Percentiles rank a stretch among this genome's conserved stretches.
phyloP scores from a whole-genome alignment of 1,140 invertebrate species.

The Pollicipes pollicipes region DNA sequence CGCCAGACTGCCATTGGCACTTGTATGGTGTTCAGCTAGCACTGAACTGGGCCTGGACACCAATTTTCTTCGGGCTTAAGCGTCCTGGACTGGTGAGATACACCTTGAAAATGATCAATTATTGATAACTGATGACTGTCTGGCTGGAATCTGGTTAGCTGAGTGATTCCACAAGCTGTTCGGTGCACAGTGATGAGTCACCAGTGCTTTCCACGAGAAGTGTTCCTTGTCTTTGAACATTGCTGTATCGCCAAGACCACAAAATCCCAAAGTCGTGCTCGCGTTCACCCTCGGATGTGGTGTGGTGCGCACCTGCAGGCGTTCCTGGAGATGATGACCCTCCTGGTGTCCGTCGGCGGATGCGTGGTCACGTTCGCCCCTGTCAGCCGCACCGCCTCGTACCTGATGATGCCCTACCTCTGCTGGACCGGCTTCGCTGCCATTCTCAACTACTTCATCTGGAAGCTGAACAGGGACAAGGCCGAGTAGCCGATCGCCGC shows the following conservation, averaged over 20 bases:
- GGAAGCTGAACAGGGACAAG: not conserved
- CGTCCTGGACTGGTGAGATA: slow-evolving; percentile 13
- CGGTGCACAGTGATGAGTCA: no score
- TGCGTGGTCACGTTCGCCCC: slow-evolving; percentile 44
- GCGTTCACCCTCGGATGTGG: no score
- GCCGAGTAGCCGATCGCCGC: not conserved
- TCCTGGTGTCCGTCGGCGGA: slow-evolving; percentile 42
- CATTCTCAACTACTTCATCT: not conserved
- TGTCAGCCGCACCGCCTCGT: slow-evolving; percentile 47
- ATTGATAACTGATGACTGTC: no score
- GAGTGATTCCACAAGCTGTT: no score
- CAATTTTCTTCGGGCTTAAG: slow-evolving; percentile 53
- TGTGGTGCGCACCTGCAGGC: slow-evolving; percentile 46
- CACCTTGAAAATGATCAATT: no score
- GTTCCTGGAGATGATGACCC: slow-evolving; percentile 43
- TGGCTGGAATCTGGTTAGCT: no score
- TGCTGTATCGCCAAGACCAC: no score
- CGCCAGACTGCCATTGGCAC: slow-evolving; percentile 42
- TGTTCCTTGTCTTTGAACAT: no score
- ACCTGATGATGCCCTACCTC: slow-evolving; percentile 14
- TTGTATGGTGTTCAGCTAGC: slow-evolving; percentile 57
- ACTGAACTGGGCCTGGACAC: slow-evolving; percentile 71
- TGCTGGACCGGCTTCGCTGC: not conserved
- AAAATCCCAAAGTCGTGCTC: no score
- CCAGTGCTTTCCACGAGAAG: no score